phyloP scores from a whole-genome alignment of 2,888 invertebrate genomes.

The Eupsilia transversa region DNA sequence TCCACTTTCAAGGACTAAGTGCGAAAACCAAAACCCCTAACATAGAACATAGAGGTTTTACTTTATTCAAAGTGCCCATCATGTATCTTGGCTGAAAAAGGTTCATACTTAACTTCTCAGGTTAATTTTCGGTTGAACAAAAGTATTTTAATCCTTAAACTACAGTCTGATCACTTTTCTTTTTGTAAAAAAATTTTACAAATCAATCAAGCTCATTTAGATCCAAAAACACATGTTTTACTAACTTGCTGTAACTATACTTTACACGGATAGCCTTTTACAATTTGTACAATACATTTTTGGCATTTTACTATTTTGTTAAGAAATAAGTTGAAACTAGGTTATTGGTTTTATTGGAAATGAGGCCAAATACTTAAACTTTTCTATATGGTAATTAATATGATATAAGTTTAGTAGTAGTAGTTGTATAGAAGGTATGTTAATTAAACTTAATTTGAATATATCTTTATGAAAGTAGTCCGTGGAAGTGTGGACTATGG shows the following conservation, averaged over 20 bases:
- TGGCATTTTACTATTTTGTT: neutral
- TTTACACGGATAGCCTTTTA: neutral
- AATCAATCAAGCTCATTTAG: neutral
- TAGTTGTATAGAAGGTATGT: slow-evolving; percentile 12
- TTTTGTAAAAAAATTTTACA: neutral
- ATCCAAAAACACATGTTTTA: neutral
- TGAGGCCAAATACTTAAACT: slow-evolving; percentile 17
- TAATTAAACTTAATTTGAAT: slow-evolving; percentile 30
- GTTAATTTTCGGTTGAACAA: neutral
- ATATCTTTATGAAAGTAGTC: too few species aligned
- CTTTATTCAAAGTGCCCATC: neutral
- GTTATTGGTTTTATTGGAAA: neutral
- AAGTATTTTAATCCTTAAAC: neutral
- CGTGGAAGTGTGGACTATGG: neutral
- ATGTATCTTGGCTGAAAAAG: neutral
- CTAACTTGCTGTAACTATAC: neutral
- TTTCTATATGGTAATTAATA: slow-evolving; percentile 24
- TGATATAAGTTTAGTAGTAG: neutral
- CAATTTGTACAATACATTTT: neutral
- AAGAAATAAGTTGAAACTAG: neutral
- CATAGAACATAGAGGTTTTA: too few species aligned
- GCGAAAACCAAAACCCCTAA: too few species aligned
- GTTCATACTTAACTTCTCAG: neutral
- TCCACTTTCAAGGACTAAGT: too few species aligned
- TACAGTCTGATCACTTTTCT: neutral